Evolutionary conservation across 92 coral and sea anemone genomes (phyloP), one percentile per base, ranked within the genome.

Genomic region (Galaxea fascicularis): DNA sequence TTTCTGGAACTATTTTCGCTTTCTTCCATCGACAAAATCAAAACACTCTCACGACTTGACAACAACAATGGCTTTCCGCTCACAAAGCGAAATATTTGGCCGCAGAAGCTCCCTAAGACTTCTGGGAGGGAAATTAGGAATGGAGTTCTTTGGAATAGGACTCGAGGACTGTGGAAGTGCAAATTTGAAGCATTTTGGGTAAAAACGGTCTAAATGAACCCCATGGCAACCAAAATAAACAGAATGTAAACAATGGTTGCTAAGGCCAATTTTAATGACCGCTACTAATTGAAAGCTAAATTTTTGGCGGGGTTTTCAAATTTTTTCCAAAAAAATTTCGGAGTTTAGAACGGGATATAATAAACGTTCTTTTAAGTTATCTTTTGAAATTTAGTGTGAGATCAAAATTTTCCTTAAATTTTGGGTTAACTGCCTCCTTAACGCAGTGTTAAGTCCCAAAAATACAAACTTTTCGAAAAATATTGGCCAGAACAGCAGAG

Each of bases 401-500:
- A 71, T 29, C 66, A 69, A 82, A 52, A 26, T 82, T 82, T 82
- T 45, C n/a, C n/a, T n/a, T n/a, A n/a, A n/a, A n/a, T n/a, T n/a
- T n/a, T n/a, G 82, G 87, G 87, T 71, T 71, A 73, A 82, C 87
- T 71, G 76, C 80, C 86, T 65, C 86, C 83, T 60, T 78, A 41
- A 76, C n/a, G n/a, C n/a, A n/a, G n/a, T n/a, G n/a, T n/a, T n/a
- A n/a, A n/a, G n/a, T n/a, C n/a, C n/a, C n/a, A n/a, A n/a, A n/a
- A n/a, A n/a, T n/a, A n/a, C n/a, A n/a, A n/a, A n/a, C n/a, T n/a
- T n/a, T n/a, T n/a, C n/a, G n/a, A n/a, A n/a, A n/a, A n/a, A n/a
- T n/a, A n/a, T n/a, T n/a, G n/a, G n/a, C n/a, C n/a, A n/a, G n/a
- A n/a, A n/a, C n/a, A n/a, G n/a, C n/a, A n/a, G n/a, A n/a, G n/a